A percentile compares a stretch with the other conserved stretches of the same genome.
Evolutionary conservation across 2,888 invertebrate species (phyloP).

Genomic region (Stomorhina lunata): DNA sequence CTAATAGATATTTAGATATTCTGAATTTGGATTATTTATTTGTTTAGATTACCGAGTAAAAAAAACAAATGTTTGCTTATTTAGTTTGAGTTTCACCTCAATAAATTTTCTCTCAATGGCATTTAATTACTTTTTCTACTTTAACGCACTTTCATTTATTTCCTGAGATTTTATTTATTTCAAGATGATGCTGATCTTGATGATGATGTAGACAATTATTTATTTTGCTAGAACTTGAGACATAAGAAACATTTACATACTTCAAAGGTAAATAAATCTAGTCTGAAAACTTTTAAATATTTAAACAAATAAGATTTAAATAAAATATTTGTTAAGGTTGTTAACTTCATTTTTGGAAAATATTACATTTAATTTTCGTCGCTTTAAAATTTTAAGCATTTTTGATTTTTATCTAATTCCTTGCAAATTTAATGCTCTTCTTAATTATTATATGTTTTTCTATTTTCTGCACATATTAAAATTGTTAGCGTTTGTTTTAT

Average conservation of each 20-base stretch:
- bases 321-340: no score
- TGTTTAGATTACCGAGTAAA: conserved; percentile 43
- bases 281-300: no score
- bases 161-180: background rate
- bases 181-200: conserved; percentile 2
- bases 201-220: conserved; percentile 23
- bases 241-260: background rate
- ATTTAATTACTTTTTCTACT: conserved; percentile 57
- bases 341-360: no score
- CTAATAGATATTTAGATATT: no score
- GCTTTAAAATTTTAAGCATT: no score
- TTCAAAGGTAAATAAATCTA: no score
- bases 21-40: conserved; percentile 43
- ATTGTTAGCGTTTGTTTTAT: conserved; percentile 24
- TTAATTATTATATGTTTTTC: background rate
- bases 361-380: no score
- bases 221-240: background rate
- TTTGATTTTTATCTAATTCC: no score
- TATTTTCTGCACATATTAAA: conserved; percentile 23
- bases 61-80: conserved; percentile 55
- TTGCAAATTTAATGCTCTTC: no score
- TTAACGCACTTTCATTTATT: conserved; percentile 1
- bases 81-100: conserved; percentile 21
- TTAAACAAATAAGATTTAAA: no score
- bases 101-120: conserved; percentile 58